A percentile compares a stretch with the other conserved stretches of the same genome.
phyloP scores from a whole-genome alignment of 2,888 invertebrate genomes.

The Hololepta plana region DNA sequence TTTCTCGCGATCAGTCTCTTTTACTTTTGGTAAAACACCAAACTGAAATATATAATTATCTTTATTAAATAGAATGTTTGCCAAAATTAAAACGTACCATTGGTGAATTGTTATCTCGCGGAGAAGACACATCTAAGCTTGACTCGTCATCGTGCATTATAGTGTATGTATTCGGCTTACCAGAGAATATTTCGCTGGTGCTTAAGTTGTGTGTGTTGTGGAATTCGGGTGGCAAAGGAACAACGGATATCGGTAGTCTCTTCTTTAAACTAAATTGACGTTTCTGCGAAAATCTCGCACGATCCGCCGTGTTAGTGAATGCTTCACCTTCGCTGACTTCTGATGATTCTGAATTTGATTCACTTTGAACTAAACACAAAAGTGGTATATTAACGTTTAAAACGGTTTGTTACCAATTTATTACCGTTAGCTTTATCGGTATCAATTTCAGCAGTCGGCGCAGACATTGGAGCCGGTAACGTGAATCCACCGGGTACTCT shows the following conservation, averaged over 20 bases:
- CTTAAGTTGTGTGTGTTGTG: slow-evolving; percentile 27
- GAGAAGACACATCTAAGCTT: slow-evolving; percentile 44
- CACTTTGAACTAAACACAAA: slow-evolving; percentile 18
- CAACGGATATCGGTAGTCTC: slow-evolving; percentile 18
- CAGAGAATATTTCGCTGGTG: slow-evolving; percentile 23
- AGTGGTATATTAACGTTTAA: slow-evolving; percentile 1
- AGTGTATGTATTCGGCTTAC: slow-evolving; percentile 28
- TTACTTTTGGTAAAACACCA: slow-evolving; percentile 33
- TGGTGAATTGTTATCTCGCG: slow-evolving; percentile 45
- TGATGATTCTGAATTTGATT: slow-evolving; percentile 26
- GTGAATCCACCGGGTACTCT: slow-evolving; percentile 39
- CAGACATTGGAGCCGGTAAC: slow-evolving; percentile 17
- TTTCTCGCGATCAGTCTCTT: slow-evolving; percentile 38
- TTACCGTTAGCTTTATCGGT: slow-evolving; percentile 22
- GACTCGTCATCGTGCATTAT: slow-evolving; percentile 44
- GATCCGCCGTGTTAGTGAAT: slow-evolving; percentile 18
- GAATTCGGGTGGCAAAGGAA: slow-evolving; percentile 38
- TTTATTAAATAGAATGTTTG: not conserved
- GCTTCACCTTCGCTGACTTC: slow-evolving; percentile 24
- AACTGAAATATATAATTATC: slow-evolving; percentile 21
- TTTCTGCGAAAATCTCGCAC: slow-evolving; percentile 24
- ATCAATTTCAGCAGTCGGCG: slow-evolving; percentile 18
- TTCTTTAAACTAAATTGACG: slow-evolving; percentile 29
- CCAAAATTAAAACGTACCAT: slow-evolving; percentile 27
- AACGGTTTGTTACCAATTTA: slow-evolving; percentile 1